Evolutionary conservation across 2,888 invertebrate genomes (phyloP).

Genomic region (Macroteleia sp.): DNA sequence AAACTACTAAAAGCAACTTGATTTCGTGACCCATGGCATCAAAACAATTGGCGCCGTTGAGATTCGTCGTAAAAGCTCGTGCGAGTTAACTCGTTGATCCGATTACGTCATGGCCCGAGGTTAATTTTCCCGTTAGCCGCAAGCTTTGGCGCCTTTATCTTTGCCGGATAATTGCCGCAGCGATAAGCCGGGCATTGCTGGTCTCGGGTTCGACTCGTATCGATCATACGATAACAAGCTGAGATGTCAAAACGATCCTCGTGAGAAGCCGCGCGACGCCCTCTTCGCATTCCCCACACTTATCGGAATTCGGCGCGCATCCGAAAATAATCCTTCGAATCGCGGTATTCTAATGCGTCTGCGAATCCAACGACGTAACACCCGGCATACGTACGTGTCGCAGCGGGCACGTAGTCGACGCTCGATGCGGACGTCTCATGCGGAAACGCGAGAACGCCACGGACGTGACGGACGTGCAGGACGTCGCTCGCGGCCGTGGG

Average conservation of each 20-base stretch:
- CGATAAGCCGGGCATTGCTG: constrained; percentile 52
- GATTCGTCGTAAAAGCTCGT: constrained; percentile 22
- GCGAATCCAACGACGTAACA: constrained; percentile 7
- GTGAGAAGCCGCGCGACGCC: constrained; percentile 45
- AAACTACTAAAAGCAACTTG: too few relatives aligned
- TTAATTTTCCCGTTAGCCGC: constrained; percentile 39
- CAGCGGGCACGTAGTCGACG: constrained; percentile 24
- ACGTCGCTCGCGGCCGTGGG: constrained; percentile 75
- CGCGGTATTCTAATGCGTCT: constrained; percentile 3
- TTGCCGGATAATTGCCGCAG: constrained; percentile 40
- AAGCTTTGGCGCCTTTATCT: constrained; percentile 37
- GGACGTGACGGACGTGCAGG: constrained; percentile 68
- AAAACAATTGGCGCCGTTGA: constrained; percentile 26
- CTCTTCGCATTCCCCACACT: background rate
- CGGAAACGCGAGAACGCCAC: constrained; percentile 61
- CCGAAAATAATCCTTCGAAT: constrained; percentile 13
- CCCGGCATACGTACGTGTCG: constrained; percentile 33
- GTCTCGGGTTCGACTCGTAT: constrained; percentile 56
- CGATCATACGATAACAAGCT: constrained; percentile 49
- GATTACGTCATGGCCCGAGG: constrained; percentile 35
- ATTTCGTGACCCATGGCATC: background rate
- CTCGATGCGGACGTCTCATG: constrained; percentile 39
- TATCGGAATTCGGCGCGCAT: constrained; percentile 23
- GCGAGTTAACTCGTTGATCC: constrained; percentile 34
- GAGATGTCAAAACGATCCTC: constrained; percentile 52